Conservation (phyloP, 2,113 vertebrate genomes). For the Hystrix brachyura region DNA sequence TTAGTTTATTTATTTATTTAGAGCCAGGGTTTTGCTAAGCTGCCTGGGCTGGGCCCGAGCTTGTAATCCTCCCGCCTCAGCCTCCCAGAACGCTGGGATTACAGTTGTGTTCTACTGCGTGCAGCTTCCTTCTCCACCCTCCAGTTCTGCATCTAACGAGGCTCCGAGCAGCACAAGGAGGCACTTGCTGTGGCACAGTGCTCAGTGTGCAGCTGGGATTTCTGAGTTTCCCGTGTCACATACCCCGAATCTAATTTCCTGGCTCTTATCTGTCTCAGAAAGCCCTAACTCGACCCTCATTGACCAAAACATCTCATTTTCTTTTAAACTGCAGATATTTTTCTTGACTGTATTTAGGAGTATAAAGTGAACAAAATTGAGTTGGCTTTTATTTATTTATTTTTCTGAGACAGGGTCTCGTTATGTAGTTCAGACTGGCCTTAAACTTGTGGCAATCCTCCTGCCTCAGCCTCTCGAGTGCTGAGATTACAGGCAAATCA, state of each 20-base stretch:
- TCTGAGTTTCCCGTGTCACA: fast-evolving
- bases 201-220: not conserved
- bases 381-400: too few relatives aligned
- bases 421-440: too few relatives aligned
- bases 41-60: not conserved
- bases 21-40: not conserved
- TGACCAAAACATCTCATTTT: not conserved
- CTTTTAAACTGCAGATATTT: not conserved
- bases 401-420: too few relatives aligned
- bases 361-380: not conserved
- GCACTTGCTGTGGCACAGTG: fast-evolving
- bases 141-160: not conserved
- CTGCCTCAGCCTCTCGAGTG: too few relatives aligned
- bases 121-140: not conserved
- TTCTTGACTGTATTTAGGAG: not conserved
- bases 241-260: not conserved
- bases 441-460: too few relatives aligned
- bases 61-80: not conserved
- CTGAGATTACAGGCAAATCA: not conserved
- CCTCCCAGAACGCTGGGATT: not conserved
- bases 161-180: not conserved
- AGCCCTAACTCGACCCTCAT: not conserved
- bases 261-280: not conserved
- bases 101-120: not conserved
- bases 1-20: not conserved